Evolutionary conservation across 2,113 vertebrate genomes (phyloP).

Genomic region (Chinchilla lanigera): DNA sequence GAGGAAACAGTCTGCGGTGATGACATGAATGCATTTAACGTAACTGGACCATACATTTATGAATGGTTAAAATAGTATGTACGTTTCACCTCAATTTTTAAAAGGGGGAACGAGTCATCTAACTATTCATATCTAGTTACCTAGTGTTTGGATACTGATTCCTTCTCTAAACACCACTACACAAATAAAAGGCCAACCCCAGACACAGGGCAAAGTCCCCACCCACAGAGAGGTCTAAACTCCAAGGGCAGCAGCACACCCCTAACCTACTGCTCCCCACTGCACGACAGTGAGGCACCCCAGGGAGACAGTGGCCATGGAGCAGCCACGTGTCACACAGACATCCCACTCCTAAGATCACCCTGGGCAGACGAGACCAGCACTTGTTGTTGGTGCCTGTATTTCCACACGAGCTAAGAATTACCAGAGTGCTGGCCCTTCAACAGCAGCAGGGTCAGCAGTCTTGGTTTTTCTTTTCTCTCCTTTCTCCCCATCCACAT

Average conservation of each 20-base stretch:
- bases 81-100: background rate
- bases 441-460: background rate
- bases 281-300: background rate
- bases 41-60: background rate
- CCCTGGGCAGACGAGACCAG: background rate
- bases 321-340: background rate
- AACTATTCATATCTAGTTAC: background rate
- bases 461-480: background rate
- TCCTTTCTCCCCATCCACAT: background rate
- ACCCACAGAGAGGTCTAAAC: background rate
- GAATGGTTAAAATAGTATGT: background rate
- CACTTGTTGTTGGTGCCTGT: background rate
- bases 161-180: background rate
- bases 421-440: background rate
- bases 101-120: background rate
- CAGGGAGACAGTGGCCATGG: rapidly evolving
- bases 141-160: background rate
- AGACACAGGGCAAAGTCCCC: background rate
- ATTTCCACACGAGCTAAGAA: background rate
- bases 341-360: background rate
- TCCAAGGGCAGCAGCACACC: too few species aligned
- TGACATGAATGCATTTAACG: background rate
- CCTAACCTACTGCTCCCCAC: background rate
- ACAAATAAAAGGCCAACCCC: background rate
- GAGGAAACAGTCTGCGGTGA: background rate